Evolutionary conservation across 2,888 invertebrate genomes (phyloP).

Genomic region (Prionchulus punctatus): DNA sequence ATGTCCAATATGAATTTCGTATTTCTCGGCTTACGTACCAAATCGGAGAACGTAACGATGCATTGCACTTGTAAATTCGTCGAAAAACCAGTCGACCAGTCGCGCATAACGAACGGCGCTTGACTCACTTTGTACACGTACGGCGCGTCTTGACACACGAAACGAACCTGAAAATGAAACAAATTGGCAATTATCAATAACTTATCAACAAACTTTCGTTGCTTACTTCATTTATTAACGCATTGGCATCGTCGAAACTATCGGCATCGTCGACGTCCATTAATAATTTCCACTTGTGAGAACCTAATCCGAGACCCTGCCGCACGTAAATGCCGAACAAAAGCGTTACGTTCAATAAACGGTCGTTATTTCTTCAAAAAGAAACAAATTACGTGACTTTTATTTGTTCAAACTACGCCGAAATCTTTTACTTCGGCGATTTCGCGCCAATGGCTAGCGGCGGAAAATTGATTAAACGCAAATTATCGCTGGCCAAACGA

Average conservation of each 20-base stretch:
- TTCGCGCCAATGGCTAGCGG: neutral
- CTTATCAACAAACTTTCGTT: too few relatives aligned
- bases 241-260: neutral
- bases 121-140: conserved; percentile 11
- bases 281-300: conserved; percentile 31
- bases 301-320: neutral
- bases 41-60: neutral
- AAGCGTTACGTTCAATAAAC: neutral
- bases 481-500: neutral
- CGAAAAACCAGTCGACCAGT: neutral
- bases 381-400: neutral
- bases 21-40: conserved; percentile 1
- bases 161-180: conserved; percentile 12
- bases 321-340: conserved; percentile 1
- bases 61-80: neutral
- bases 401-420: neutral
- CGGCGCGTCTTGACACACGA: conserved; percentile 19
- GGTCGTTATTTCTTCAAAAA: neutral
- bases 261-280: conserved; percentile 25
- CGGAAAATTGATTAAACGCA: conserved; percentile 6
- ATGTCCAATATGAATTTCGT: neutral
- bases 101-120: neutral
- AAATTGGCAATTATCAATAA: too few relatives aligned
- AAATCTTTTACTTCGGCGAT: neutral
- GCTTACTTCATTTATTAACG: neutral